Evolutionary conservation across 2,113 vertebrate species (phyloP), one percentile per base, ranked within the genome.

Genomic region (Xyrauchen texanus): DNA sequence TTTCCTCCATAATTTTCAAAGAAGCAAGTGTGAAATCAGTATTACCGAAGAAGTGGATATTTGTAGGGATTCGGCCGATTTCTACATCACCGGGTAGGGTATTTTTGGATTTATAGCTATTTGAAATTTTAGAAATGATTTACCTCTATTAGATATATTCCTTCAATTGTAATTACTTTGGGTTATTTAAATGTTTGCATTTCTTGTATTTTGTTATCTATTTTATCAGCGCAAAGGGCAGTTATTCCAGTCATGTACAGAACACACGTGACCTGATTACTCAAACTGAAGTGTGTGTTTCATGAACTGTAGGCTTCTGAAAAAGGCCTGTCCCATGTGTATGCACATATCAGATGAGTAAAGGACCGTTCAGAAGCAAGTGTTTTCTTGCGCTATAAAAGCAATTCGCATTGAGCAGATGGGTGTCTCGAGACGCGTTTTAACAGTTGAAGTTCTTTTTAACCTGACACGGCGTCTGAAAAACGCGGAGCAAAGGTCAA

Each of bases 41-140:
- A 45, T 62, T 79, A 52, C 70, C 81, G 53, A 83, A 77, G 64
- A 88, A 70, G 81, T 79, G 80, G 46, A 76, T 53, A 11, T 53
- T 77, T 3, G 53, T 4, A 2, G 57, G 84, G 66, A 46, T 78
- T 53, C 90, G 91, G 0, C 64, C 83, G 0, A 52, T 94, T 4
- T 85, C 68, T 79, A 89, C 89, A 4, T 77, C 78, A 77, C 58
- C 78, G 82, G 91, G 93, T 93, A 90, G 7, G 67, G 45, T 5
- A 58, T 58, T 58, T 58, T 47, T 51, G 8, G 5, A 8, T 16
- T 12, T 11, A 49, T 45, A 9, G 21, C 21, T 34, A 34, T 34
- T 67, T 60, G 4, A 9, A 13, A 4, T 51, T 0, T 15, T 49
- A 84, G 55, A 70, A 64, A 66, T 9, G 0, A 62, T 15, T 4